Base-by-base conservation (phyloP, 2,888 invertebrate genomes). In the Pheosia gnoma region DNA sequence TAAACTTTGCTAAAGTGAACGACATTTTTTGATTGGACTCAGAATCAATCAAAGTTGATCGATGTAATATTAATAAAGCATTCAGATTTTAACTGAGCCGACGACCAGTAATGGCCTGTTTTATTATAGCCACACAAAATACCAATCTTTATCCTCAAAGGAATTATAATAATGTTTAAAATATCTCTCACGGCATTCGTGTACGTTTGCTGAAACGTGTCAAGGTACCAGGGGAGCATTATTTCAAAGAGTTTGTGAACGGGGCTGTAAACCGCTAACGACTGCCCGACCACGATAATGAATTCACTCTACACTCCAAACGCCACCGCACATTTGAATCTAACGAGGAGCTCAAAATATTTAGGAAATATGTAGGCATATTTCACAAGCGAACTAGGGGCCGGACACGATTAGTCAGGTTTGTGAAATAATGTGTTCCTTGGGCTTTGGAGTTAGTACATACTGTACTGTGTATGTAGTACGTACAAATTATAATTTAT, bases 241-340 rank as follows among this genome's bases (percentile, higher is more conserved):
- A 89, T 89, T 88, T 87, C 87, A 87, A 86, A 87, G 90, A 88
- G 89, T 87, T 87, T 82, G 86, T 79, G 86, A 90, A 86, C 87
- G 84, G 82, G 81, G 84, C 84, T 84, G 87, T 88, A 86, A 89
- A 89, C 89, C 88, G 81, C 91, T 90, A 90, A 90, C 89, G 89
- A 89, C 88, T 87, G 86, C 85, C 83, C 85, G 82, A 85, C 88
- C 87, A 82, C 88, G 81, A 84, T 90, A 90, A 90, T 91, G 90
- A 90, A 90, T 89, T 88, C 90, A 83, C 85, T 85, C 84, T 79
- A 82, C 84, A 84, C 88, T 83, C 83, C 80, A 81, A 82, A 85
- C 82, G 76, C 71, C 82, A 81, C 79, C 84, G 80, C 82, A 78
- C 78, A 79, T 83, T 83, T 81, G 79, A 81, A 78, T 81, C 79